phyloP scores from a whole-genome alignment of 2,888 invertebrate species.

The Phoenoteleia sp. region DNA sequence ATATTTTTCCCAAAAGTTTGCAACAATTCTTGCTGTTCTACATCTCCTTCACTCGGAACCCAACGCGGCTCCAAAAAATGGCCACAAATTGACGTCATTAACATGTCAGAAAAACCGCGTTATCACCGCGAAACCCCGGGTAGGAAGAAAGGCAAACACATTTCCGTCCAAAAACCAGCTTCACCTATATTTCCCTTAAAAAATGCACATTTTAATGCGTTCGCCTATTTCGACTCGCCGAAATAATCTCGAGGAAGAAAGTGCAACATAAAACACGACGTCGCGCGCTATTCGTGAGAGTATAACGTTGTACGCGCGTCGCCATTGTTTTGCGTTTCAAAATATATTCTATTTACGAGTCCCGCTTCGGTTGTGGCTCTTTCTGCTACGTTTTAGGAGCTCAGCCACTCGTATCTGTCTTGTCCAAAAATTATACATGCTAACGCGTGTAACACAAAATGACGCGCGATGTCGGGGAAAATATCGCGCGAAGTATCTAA shows the following conservation, averaged over 20 bases:
- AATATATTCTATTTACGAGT: slow-evolving; percentile 63
- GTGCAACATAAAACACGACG: slow-evolving; percentile 67
- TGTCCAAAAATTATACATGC: slow-evolving; percentile 36
- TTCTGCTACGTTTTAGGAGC: slow-evolving; percentile 16
- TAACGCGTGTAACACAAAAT: slow-evolving; percentile 13
- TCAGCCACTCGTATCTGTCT: slow-evolving; percentile 10
- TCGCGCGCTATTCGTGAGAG: slow-evolving; percentile 32
- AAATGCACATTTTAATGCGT: slow-evolving; percentile 68
- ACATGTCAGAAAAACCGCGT: slow-evolving; percentile 53
- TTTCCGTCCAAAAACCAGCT: slow-evolving; percentile 50
- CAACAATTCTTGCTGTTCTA: no score
- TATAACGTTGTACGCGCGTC: slow-evolving; percentile 54
- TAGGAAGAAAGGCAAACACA: slow-evolving; percentile 42
- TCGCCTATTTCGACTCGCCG: slow-evolving; percentile 48
- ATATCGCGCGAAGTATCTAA: neutral
- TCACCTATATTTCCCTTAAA: slow-evolving; percentile 61
- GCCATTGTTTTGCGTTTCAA: slow-evolving; percentile 58
- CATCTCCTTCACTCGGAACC: no score
- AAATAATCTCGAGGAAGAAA: slow-evolving; percentile 65
- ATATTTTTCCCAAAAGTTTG: no score
- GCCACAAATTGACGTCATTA: slow-evolving; percentile 57
- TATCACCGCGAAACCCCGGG: slow-evolving; percentile 16
- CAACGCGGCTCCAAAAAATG: slow-evolving; percentile 26
- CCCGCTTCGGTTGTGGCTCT: no score
- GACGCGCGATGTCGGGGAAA: slow-evolving; percentile 13